phyloP scores from a whole-genome alignment of 1,140 invertebrate species.

The Drosophila kikkawai region DNA sequence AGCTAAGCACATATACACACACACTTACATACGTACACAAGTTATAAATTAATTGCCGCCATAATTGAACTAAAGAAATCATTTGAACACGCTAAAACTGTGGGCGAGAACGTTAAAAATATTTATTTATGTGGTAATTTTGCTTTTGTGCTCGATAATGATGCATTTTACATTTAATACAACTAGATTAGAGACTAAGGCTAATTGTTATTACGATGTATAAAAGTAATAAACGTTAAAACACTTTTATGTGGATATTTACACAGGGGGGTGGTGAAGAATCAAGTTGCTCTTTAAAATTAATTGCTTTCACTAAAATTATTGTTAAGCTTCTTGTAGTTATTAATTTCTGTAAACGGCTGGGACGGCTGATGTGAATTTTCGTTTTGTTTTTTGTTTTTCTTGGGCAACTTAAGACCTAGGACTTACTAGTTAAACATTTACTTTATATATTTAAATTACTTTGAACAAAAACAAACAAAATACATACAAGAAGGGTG shows the following conservation, averaged over 20 bases:
- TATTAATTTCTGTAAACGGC: constrained; percentile 26
- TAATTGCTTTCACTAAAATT: constrained; percentile 50
- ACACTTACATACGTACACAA: constrained; percentile 55
- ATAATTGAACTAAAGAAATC: constrained; percentile 73
- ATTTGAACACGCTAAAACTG: constrained; percentile 52
- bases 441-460: constrained; percentile 47
- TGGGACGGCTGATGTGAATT: constrained; percentile 63
- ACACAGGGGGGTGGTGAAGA: constrained; percentile 42
- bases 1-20: constrained; percentile 56
- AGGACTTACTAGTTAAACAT: constrained; percentile 52
- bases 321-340: constrained; percentile 35
- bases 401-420: constrained; percentile 55
- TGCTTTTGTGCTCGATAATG: constrained; percentile 55
- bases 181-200: constrained; percentile 57
- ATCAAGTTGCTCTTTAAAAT: constrained; percentile 47
- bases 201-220: constrained; percentile 76
- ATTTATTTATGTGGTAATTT: constrained; percentile 48
- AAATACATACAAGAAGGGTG: constrained; percentile 60
- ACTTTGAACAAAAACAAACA: constrained; percentile 74
- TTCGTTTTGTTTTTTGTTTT: constrained; percentile 48
- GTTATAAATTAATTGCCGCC: constrained; percentile 70
- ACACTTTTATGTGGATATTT: constrained; percentile 57
- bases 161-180: constrained; percentile 52
- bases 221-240: constrained; percentile 77
- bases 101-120: constrained; percentile 46